phyloP scores from a whole-genome alignment of 1,140 invertebrate genomes.

The Pseudobourletiella spinata region DNA sequence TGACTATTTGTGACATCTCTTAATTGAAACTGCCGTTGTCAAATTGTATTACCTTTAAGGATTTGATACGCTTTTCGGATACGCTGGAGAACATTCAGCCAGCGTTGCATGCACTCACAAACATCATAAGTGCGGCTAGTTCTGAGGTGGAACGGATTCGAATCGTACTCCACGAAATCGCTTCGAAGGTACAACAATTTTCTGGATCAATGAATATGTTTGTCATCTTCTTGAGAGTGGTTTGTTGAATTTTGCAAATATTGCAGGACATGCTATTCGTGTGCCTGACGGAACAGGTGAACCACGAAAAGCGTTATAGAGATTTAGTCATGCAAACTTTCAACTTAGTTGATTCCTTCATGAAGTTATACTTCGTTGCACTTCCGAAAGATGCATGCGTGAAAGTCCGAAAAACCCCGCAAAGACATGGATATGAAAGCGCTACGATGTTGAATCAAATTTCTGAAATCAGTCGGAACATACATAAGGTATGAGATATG shows the following conservation, averaged over 20 bases:
- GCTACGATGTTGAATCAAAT: neutral
- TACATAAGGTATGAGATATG: neutral
- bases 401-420: neutral
- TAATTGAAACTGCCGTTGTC: too few relatives aligned
- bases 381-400: neutral
- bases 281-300: neutral
- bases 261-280: slow-evolving; percentile 1
- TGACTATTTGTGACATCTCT: too few relatives aligned
- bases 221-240: too few relatives aligned
- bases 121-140: neutral
- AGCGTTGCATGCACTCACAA: neutral
- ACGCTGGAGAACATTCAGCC: neutral
- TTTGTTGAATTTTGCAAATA: too few relatives aligned
- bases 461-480: neutral
- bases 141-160: neutral
- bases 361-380: neutral
- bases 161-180: neutral
- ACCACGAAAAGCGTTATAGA: neutral
- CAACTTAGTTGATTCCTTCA: neutral
- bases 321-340: neutral
- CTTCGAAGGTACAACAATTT: neutral
- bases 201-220: too few relatives aligned
- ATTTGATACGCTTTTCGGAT: neutral
- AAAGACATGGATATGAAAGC: neutral
- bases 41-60: neutral